phyloP scores from a whole-genome alignment of 1,140 invertebrate genomes.

The Heterodera carotae region DNA sequence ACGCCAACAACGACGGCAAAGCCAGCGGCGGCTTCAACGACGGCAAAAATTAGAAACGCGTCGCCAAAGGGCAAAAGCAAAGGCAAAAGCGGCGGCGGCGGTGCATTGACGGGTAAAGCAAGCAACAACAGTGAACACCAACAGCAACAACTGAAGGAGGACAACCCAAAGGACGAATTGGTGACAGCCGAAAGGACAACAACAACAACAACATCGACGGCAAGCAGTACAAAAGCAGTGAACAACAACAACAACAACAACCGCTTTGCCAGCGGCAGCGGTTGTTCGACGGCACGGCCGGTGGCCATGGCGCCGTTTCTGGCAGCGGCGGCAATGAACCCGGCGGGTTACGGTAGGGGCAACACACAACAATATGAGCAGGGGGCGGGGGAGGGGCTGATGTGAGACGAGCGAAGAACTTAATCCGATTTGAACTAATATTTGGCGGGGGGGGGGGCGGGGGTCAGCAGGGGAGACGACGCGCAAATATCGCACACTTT shows the following conservation, averaged over 20 bases:
- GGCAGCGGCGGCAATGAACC: not conserved
- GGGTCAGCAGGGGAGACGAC: not conserved
- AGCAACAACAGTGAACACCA: not conserved
- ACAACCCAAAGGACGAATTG: no score
- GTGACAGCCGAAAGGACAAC: not conserved
- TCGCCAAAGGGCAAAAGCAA: not conserved
- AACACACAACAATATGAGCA: not conserved
- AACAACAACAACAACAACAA: not conserved
- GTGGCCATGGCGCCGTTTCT: not conserved
- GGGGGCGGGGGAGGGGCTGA: not conserved
- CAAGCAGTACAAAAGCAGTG: not conserved
- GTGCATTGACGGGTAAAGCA: not conserved
- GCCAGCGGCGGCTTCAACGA: not conserved
- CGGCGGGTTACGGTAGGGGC: not conserved
- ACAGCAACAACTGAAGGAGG: not conserved
- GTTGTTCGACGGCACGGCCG: not conserved
- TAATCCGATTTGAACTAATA: not conserved
- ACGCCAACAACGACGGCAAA: not conserved
- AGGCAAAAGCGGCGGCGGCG: not conserved
- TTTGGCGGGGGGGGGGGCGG: not conserved
- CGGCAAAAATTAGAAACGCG: not conserved
- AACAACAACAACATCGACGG: not conserved
- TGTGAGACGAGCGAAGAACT: no score
- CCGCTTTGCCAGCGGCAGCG: no score
- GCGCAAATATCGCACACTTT: not conserved